phyloP scores from a whole-genome alignment of 2,888 invertebrate species.

The Morpho helenor region DNA sequence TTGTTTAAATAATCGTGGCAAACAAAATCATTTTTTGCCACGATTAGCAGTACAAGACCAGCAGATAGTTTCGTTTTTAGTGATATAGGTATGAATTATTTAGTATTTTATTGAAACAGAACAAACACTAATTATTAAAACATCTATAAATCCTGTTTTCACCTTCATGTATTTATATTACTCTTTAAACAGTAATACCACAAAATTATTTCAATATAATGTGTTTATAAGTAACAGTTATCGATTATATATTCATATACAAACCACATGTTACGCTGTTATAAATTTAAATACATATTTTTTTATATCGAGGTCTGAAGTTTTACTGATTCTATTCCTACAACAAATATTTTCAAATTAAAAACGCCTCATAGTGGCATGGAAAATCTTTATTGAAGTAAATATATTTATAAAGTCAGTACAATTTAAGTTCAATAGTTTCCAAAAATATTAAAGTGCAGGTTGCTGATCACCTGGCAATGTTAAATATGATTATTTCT shows the following conservation, averaged over 20 bases:
- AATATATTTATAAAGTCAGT: slow-evolving; percentile 81
- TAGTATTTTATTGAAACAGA: no score
- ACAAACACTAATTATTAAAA: no score
- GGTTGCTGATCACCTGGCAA: slow-evolving; percentile 80
- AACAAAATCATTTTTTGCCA: no score
- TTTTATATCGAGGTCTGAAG: background rate
- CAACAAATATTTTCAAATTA: slow-evolving; percentile 31
- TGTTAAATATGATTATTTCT: slow-evolving; percentile 80
- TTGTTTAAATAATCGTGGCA: no score
- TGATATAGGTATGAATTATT: no score
- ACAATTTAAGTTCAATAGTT: slow-evolving; percentile 81
- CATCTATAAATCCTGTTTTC: no score
- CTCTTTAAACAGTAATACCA: no score
- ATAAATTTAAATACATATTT: slow-evolving; percentile 7
- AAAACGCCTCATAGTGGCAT: slow-evolving; percentile 67
- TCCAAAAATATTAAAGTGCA: slow-evolving; percentile 81
- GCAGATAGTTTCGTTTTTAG: no score
- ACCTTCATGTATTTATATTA: no score
- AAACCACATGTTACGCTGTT: background rate
- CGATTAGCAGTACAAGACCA: no score
- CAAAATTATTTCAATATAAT: background rate
- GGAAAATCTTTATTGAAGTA: slow-evolving; percentile 81
- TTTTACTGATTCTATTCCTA: slow-evolving; percentile 2
- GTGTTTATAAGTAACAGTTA: slow-evolving; percentile 3
- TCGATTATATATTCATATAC: slow-evolving; percentile 7